Evolutionary conservation across 2,888 invertebrate genomes (phyloP).

Genomic region (Mesorhabditis belari): DNA sequence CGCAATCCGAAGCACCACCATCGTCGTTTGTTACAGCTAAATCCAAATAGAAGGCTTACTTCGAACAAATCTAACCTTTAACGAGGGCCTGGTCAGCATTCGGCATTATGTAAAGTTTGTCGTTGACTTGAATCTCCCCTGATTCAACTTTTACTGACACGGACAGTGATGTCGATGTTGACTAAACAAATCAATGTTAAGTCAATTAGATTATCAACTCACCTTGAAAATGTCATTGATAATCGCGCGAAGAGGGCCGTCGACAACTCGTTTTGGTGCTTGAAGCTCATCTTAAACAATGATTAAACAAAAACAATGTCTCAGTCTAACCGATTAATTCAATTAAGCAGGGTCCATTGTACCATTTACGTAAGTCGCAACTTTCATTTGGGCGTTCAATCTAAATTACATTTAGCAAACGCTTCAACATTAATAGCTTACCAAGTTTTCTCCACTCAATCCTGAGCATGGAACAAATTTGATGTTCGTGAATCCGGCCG

Average conservation of each 20-base stretch:
- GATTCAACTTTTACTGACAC: slow-evolving; percentile 85
- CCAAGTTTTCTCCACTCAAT: slow-evolving; percentile 85
- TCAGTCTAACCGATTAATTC: slow-evolving; percentile 70
- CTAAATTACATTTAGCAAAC: slow-evolving; percentile 37
- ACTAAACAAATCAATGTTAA: slow-evolving; percentile 59
- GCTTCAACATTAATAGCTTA: slow-evolving; percentile 53
- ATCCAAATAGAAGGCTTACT: too few species aligned
- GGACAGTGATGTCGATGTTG: slow-evolving; percentile 60
- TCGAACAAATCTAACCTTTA: slow-evolving; percentile 32
- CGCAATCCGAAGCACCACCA: slow-evolving; percentile 8
- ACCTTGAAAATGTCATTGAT: slow-evolving; percentile 84
- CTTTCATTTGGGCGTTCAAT: not conserved
- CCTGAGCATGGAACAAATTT: slow-evolving; percentile 91
- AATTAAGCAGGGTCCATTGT: slow-evolving; percentile 75
- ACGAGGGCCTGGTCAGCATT: slow-evolving; percentile 41
- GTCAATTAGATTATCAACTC: not conserved
- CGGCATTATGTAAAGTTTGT: slow-evolving; percentile 70
- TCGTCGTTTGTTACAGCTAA: slow-evolving; percentile 19
- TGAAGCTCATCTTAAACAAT: slow-evolving; percentile 15
- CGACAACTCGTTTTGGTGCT: slow-evolving; percentile 57
- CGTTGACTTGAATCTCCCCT: slow-evolving; percentile 76
- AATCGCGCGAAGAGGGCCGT: slow-evolving; percentile 82
- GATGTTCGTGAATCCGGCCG: slow-evolving; percentile 35
- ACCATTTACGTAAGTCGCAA: slow-evolving; percentile 66
- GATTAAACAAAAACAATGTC: not conserved